A percentile compares a stretch with the other conserved stretches of the same genome.
phyloP scores from a whole-genome alignment of 2,888 invertebrate genomes.

The Sarcophaga variegata region DNA sequence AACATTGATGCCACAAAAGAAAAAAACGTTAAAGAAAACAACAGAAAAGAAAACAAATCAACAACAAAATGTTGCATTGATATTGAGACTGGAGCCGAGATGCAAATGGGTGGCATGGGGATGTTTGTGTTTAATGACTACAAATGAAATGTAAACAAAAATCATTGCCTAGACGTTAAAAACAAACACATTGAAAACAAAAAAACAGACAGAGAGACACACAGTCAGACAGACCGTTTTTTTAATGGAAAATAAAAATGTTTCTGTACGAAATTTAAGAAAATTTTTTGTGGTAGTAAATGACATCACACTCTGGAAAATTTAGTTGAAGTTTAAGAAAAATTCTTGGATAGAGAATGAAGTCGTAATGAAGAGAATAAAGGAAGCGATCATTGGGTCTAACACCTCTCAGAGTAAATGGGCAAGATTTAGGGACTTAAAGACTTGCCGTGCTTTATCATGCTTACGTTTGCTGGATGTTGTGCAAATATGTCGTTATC shows the following conservation, averaged over 20 bases:
- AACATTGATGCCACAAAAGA: background rate
- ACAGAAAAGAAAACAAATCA: constrained; percentile 48
- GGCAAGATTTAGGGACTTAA: too few species aligned
- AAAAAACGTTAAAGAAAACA: background rate
- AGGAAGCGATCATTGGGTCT: too few species aligned
- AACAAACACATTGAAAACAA: background rate
- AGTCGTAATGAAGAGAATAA: too few species aligned
- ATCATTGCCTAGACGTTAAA: constrained; percentile 25
- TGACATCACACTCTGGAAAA: too few species aligned
- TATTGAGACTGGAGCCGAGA: background rate
- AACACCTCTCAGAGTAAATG: too few species aligned
- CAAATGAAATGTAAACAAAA: constrained; percentile 58
- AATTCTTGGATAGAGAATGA: too few species aligned
- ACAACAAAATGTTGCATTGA: constrained; percentile 29
- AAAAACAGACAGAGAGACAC: background rate
- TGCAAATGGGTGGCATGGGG: constrained; percentile 47
- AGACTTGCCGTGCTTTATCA: too few species aligned
- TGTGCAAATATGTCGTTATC: background rate
- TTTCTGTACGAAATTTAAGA: too few species aligned
- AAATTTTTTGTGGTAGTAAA: too few species aligned
- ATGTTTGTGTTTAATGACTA: constrained; percentile 47
- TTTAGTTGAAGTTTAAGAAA: too few species aligned
- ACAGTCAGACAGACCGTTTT: too few species aligned
- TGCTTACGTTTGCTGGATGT: background rate
- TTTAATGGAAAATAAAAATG: too few species aligned